Conservation (phyloP, 2,797 vertebrate genomes). For the Lithobates pipiens region DNA sequence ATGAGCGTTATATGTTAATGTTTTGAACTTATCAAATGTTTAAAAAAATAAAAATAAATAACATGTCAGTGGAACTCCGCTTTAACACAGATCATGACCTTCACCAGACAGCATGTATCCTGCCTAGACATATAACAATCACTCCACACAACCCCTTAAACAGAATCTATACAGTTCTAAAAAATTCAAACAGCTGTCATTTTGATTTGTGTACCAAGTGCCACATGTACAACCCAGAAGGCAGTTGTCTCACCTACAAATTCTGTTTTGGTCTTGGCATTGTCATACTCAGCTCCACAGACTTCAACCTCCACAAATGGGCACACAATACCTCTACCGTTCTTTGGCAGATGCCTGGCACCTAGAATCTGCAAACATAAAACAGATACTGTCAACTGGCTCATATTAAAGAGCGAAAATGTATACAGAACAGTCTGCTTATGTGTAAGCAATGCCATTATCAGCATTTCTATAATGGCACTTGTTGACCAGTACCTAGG, state of each 20-base stretch:
- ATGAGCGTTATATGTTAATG: no score
- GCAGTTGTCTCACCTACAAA: slow-evolving; percentile 84
- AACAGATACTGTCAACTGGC: background rate
- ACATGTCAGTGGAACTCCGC: no score
- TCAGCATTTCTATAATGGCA: background rate
- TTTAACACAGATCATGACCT: no score
- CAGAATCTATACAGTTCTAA: no score
- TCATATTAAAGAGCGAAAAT: background rate
- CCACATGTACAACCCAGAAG: background rate
- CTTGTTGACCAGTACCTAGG: no score
- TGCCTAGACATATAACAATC: no score
- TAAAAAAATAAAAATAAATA: no score
- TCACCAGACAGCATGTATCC: no score
- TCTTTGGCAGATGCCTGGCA: slow-evolving; percentile 94
- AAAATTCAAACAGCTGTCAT: no score
- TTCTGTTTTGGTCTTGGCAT: slow-evolving; percentile 91
- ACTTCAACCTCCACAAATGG: slow-evolving; percentile 97
- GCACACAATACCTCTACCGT: slow-evolving; percentile 94
- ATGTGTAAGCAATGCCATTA: background rate
- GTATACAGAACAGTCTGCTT: background rate
- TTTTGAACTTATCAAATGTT: no score
- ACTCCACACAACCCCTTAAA: no score
- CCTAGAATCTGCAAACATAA: slow-evolving; percentile 85
- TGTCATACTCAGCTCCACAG: slow-evolving; percentile 94
- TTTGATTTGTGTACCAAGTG: background rate